These are phyloP conservation scores for Nymphalis io DNA, from an alignment of 1,140 invertebrate species.

Conservation along the genomic window DNA sequence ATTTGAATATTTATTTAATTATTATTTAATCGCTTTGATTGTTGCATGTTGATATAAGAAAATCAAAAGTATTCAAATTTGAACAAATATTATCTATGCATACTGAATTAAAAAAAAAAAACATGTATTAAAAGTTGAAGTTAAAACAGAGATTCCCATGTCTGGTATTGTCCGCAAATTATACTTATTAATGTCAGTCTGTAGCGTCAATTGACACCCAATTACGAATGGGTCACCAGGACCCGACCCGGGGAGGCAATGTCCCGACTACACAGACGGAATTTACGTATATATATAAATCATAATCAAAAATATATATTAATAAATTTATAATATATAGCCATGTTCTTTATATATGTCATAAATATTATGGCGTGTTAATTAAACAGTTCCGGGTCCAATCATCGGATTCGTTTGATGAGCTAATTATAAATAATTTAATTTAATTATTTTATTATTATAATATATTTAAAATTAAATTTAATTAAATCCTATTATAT, in stretches of 20 bases:
- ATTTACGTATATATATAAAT: background rate
- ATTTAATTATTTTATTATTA: background rate
- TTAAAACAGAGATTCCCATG: background rate
- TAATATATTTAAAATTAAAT: background rate
- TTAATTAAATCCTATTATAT: background rate
- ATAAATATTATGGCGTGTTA: background rate
- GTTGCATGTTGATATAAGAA: no score
- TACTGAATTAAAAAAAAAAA: no score
- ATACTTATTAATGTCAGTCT: conserved; percentile 3
- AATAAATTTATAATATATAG: background rate
- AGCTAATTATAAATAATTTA: conserved; percentile 5
- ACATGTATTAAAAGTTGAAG: no score
- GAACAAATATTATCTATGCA: no score
- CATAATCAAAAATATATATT: background rate
- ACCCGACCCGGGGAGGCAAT: conserved; percentile 10
- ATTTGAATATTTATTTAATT: no score
- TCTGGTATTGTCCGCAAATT: conserved; percentile 1
- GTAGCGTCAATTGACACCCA: conserved; percentile 26
- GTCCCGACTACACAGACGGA: background rate
- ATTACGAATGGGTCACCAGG: conserved; percentile 28
- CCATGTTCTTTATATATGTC: background rate
- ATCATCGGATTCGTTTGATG: background rate
- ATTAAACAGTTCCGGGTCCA: conserved; percentile 1
- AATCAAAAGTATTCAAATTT: no score
- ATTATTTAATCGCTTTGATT: no score